Evolutionary conservation across 2,113 vertebrate species (phyloP), one percentile per base, ranked within the genome.

Genomic region (Oncorhynchus keta): DNA sequence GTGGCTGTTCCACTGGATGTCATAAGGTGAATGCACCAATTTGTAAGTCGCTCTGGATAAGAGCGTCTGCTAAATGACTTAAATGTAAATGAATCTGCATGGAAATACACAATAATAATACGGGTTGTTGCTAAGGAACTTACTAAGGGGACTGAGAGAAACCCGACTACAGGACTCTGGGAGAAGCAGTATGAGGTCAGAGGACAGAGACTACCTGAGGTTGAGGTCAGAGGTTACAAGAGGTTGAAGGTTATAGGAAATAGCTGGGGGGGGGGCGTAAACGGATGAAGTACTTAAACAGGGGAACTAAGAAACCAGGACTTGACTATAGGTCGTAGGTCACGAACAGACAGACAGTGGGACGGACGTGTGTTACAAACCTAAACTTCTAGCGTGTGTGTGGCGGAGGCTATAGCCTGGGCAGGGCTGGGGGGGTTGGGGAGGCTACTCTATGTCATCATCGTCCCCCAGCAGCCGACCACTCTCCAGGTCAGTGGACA

Each of bases 401-500:
- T 69, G 72, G 76, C 77, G 61, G 70, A 76, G 83, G 77, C 91
- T 93, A 67, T 93, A 67, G 69, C 59, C 14, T 69, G 81, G 91
- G 91, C 85, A 92, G 39, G 55, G 74, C 90, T 83, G 93, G 72
- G 70, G 89, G 75, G 81, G 62, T 57, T 57, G 87, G 89, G 76
- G 83, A 51, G 67, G 88, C 87, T 92, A 92, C 74, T 91, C 89
- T 87, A 94, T 91, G 8, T 62, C 59, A 22, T 22, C 55, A 83
- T 94, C 92, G 88, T 97, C 95, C 74, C 92, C 94, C 84, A 96
- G 95, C 83, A 97, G 94, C 92, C 96, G 94, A 88, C 97, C 96
- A 93, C 96, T 95, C 93, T 97, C 97, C 95, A 97, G 92, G 91
- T 99, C 96, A 86, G 94, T 96, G 81, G 96, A 97, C 87, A 97